Evolutionary conservation across 1,140 invertebrate genomes (phyloP), one percentile per base, ranked within the genome.

Genomic region (Homarus americanus): DNA sequence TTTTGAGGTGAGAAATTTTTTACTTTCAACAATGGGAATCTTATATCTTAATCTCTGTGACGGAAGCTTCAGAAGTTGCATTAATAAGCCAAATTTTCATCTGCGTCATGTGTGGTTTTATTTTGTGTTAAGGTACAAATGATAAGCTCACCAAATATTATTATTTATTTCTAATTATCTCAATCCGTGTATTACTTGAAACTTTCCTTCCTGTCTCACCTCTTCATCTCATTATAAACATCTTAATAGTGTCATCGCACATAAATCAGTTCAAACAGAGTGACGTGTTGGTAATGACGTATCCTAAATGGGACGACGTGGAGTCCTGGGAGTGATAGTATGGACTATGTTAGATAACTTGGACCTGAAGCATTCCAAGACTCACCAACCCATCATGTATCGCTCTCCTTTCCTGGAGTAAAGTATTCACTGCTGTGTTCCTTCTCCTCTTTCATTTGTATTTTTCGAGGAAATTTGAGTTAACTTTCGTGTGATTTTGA

Each of bases 291-390:
- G 40, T 85, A 69, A 85, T 75, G 69, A 75, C 83, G 28, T 85
- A 28, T 24, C 40, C 72, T 5, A 85, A 85, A 34, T 17, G 83
- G 83, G 24, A 85, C 83, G 15, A 75, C 83, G n/a, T 85, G 83
- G 83, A 53, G n/a, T n/a, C n/a, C n/a, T 75, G 69, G 69, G 75
- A 40, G 83, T 75, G 40, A 85, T 85, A 12, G 69, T 53, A 41
- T 85, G 83, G 83, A 85, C 83, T 7, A 85, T 85, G 83, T 44
- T n/a, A 40, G 75, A 85, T 69, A 85, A 85, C 69, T 69, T 38
- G 1, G 32, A 85, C 7, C 66, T 85, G 2, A 20, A 32, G 69
- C 66, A 85, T 36, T 40, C 83, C 24, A 17, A 41, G 10, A n/a
- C 38, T 3, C 5, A 44, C 24, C 24, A n/a, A 17, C 15, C 38